Conservation (phyloP, 2,113 vertebrate species). For the Menidia beryllina region DNA sequence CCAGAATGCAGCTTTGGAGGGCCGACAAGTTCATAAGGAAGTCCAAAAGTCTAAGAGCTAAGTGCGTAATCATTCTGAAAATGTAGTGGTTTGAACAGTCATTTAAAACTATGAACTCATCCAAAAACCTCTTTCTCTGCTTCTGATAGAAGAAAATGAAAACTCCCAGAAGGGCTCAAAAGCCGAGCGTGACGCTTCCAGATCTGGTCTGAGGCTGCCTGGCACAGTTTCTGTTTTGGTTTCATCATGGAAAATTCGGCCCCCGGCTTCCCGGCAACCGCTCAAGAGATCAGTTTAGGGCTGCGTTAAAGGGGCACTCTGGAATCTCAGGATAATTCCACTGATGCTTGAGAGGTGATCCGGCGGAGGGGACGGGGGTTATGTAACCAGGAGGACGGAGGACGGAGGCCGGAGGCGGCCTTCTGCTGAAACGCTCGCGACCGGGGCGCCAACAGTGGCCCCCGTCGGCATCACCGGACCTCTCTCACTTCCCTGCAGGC, state of each 20-base stretch:
- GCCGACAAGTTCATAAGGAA: too few relatives aligned
- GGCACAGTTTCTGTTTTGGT: slow-evolving; percentile 18
- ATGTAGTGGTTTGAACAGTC: too few relatives aligned
- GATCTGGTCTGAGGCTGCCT: slow-evolving; percentile 2
- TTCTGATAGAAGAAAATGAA: too few relatives aligned
- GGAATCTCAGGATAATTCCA: slow-evolving; percentile 31
- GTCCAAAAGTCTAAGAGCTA: too few relatives aligned
- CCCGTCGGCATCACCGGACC: slow-evolving; percentile 35
- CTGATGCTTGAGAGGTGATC: slow-evolving; percentile 47
- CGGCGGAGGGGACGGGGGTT: slow-evolving; percentile 30
- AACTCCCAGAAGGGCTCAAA: too few relatives aligned
- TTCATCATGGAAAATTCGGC: slow-evolving; percentile 7
- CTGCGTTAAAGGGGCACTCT: slow-evolving; percentile 1
- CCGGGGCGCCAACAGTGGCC: slow-evolving; percentile 36
- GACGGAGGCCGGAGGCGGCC: slow-evolving; percentile 65
- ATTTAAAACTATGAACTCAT: too few relatives aligned
- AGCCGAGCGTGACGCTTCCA: neutral
- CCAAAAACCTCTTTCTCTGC: too few relatives aligned
- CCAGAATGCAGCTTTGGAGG: too few relatives aligned
- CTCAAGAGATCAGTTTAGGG: neutral
- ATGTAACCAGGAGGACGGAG: slow-evolving; percentile 55
- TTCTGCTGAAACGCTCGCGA: slow-evolving; percentile 59
- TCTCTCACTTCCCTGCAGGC: neutral
- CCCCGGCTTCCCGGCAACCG: slow-evolving; percentile 4
- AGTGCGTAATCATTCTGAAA: too few relatives aligned